Evolutionary conservation across 2,797 vertebrate species (phyloP).

Genomic region (Petrocephalus schoutedeni): DNA sequence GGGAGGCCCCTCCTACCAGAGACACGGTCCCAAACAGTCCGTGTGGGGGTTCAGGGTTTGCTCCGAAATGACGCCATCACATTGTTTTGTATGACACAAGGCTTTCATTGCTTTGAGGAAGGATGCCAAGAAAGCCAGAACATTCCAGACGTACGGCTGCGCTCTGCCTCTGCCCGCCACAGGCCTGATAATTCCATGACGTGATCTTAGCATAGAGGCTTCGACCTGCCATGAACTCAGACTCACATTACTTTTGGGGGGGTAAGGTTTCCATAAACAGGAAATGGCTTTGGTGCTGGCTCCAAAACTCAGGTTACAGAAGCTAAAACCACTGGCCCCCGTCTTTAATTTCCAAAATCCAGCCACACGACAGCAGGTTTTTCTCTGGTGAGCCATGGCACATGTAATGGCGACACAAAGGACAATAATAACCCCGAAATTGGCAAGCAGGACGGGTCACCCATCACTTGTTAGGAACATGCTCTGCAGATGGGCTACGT

Average conservation of each 20-base stretch:
- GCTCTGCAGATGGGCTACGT: not conserved
- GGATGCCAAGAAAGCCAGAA: not conserved
- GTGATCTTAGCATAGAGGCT: not conserved
- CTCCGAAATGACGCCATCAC: not conserved
- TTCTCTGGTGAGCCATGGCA: not conserved
- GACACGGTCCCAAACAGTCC: not conserved
- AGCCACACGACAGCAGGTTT: not conserved
- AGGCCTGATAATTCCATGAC: not conserved
- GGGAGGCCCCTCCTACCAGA: not conserved
- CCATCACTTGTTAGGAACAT: not conserved
- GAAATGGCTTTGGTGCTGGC: not conserved
- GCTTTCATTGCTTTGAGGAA: conserved; percentile 2
- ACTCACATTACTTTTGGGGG: not conserved
- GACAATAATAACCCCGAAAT: not conserved
- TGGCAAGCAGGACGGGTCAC: not conserved
- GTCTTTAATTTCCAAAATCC: not conserved
- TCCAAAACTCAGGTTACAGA: not conserved
- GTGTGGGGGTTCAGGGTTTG: not conserved
- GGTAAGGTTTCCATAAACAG: not conserved
- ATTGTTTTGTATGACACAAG: not conserved
- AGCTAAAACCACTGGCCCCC: not conserved
- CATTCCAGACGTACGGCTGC: not conserved
- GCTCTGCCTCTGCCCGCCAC: not conserved
- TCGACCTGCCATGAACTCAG: not conserved
- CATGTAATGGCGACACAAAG: not conserved